A percentile compares a stretch with the other conserved stretches of the same genome.
Evolutionary conservation across 2,797 vertebrate genomes (phyloP).

Genomic region (Pterois miles): DNA sequence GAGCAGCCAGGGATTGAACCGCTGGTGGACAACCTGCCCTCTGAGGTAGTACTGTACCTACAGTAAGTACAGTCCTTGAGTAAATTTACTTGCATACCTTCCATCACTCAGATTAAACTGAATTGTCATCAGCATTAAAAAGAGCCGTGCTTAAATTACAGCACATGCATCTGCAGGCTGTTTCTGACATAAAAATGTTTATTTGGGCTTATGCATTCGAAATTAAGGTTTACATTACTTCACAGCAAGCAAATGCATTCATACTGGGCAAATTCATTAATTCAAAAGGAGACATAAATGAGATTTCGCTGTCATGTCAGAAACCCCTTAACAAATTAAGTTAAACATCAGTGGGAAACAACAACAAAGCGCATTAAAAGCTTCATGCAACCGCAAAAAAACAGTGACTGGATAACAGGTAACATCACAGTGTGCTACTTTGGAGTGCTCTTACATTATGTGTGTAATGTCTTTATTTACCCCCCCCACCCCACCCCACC

Average conservation of each 20-base stretch:
- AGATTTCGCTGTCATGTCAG: slow-evolving; percentile 16
- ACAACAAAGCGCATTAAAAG: slow-evolving; percentile 72
- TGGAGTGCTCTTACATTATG: slow-evolving; percentile 74
- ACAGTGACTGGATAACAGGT: slow-evolving; percentile 63
- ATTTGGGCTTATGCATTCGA: slow-evolving; percentile 40
- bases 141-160: background rate
- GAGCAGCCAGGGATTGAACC: too few species aligned
- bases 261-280: slow-evolving; percentile 31
- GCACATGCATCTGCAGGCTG: background rate
- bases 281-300: slow-evolving; percentile 19
- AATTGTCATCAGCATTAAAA: background rate
- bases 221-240: slow-evolving; percentile 45
- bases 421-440: slow-evolving; percentile 66
- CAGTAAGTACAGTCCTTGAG: background rate
- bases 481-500: slow-evolving; percentile 38
- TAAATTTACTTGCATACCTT: background rate
- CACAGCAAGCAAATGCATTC: slow-evolving; percentile 25
- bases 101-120: background rate
- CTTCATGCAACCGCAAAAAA: slow-evolving; percentile 62
- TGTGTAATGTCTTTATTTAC: slow-evolving; percentile 70
- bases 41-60: too few species aligned
- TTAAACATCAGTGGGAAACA: slow-evolving; percentile 63
- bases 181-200: slow-evolving; percentile 28
- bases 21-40: too few species aligned
- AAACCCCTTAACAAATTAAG: slow-evolving; percentile 62